A percentile compares a stretch with the other conserved stretches of the same genome.
These are phyloP conservation scores for Lingula anatina DNA, from an alignment of 2,888 invertebrate species.

Conservation along the genomic window DNA sequence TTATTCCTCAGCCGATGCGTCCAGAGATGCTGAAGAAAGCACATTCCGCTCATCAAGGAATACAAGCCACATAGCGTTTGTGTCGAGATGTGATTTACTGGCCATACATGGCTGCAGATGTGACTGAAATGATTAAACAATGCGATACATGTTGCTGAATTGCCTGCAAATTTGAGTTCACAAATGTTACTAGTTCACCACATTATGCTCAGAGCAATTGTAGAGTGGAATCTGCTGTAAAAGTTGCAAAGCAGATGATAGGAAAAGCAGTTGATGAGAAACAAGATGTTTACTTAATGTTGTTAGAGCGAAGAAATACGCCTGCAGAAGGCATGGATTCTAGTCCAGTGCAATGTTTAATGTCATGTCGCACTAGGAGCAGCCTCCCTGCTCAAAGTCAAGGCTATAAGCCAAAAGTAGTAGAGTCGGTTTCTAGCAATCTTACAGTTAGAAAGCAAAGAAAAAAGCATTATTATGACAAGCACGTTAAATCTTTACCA, in stretches of 20 bases:
- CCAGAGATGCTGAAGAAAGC: too few relatives aligned
- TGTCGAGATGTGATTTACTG: neutral
- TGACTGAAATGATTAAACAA: neutral
- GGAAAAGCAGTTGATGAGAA: neutral
- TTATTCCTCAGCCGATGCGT: too few relatives aligned
- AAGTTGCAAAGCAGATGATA: neutral
- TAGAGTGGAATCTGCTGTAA: neutral
- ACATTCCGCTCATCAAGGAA: neutral
- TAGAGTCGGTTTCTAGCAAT: too few relatives aligned
- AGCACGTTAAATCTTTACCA: too few relatives aligned
- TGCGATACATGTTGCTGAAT: neutral
- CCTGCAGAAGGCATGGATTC: neutral
- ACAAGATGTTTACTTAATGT: neutral
- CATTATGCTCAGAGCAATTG: neutral
- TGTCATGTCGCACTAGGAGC: neutral
- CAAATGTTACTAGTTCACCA: neutral
- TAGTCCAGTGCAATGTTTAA: neutral
- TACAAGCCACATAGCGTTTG: neutral
- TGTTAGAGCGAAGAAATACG: neutral
- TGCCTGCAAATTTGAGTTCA: neutral
- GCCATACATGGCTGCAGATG: neutral
- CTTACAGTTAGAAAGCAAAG: too few relatives aligned
- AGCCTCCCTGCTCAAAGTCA: neutral
- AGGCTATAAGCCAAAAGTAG: too few relatives aligned
- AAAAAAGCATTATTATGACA: too few relatives aligned